These are phyloP conservation scores for Scaptomyza cyrtandrae DNA, from an alignment of 2,888 invertebrate species.

Conservation along the genomic window DNA sequence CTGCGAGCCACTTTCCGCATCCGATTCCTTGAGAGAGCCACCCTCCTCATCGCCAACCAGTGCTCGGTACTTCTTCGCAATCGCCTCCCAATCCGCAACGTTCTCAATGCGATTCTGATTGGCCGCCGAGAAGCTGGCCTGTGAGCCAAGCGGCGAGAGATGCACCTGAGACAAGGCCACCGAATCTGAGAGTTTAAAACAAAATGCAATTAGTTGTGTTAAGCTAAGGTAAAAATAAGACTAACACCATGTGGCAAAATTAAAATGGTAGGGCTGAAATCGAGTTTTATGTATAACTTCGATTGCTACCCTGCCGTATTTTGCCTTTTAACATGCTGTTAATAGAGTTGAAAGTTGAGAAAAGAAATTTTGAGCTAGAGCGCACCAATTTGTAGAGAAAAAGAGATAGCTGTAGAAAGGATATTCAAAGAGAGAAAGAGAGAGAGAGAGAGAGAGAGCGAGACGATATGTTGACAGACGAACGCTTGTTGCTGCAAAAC, in stretches of 20 bases:
- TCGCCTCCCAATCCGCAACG: slow-evolving; percentile 95
- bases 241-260: neutral
- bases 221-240: neutral
- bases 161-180: slow-evolving; percentile 92
- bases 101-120: slow-evolving; percentile 92
- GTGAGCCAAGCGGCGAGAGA: slow-evolving; percentile 93
- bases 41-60: slow-evolving; percentile 88
- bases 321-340: neutral
- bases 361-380: slow-evolving; percentile 81
- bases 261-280: neutral
- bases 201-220: slow-evolving; percentile 15
- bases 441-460: slow-evolving; percentile 28
- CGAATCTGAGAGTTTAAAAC: slow-evolving; percentile 86
- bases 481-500: slow-evolving; percentile 75
- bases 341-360: slow-evolving; percentile 43
- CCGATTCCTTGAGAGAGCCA: slow-evolving; percentile 84
- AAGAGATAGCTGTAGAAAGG: slow-evolving; percentile 18
- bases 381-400: slow-evolving; percentile 64
- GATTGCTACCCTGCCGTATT: neutral
- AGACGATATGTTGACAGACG: slow-evolving; percentile 24
- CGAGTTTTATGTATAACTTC: neutral
- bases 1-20: slow-evolving; percentile 83
- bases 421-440: slow-evolving; percentile 21
- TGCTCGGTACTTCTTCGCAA: slow-evolving; percentile 94
- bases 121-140: slow-evolving; percentile 91